Conservation (phyloP, 35 echinoderm and acorn worm genomes). For the Holothuria glaberrima region DNA sequence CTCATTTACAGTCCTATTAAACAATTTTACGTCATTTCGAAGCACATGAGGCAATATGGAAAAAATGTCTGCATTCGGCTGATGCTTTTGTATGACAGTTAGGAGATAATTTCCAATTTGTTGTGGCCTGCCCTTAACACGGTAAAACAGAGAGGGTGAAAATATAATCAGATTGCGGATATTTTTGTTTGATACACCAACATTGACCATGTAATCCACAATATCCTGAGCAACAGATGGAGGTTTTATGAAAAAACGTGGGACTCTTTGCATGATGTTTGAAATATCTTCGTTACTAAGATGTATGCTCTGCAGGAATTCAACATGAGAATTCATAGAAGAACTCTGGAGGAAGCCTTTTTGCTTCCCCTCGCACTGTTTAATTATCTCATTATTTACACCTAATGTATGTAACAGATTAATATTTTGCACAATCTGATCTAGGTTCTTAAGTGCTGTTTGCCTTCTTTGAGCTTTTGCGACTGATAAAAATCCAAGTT, state of each 20-base stretch:
- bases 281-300: constrained; percentile 42
- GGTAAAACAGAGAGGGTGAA: constrained; percentile 72
- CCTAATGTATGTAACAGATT: constrained; percentile 13
- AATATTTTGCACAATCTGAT: constrained; percentile 22
- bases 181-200: constrained; percentile 64
- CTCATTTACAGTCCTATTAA: constrained; percentile 62
- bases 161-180: constrained; percentile 62
- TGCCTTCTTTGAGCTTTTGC: background rate
- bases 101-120: constrained; percentile 44
- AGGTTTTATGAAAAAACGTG: constrained; percentile 56
- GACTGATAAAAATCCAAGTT: background rate
- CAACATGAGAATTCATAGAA: constrained; percentile 31
- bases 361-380: constrained; percentile 10
- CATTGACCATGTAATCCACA: constrained; percentile 62
- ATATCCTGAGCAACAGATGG: constrained; percentile 50
- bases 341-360: constrained; percentile 10
- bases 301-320: constrained; percentile 51
- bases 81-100: constrained; percentile 55
- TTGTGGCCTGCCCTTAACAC: constrained; percentile 58
- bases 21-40: constrained; percentile 59
- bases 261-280: constrained; percentile 75
- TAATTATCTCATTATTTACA: constrained; percentile 29
- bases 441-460: background rate
- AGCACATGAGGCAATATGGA: constrained; percentile 60
- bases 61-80: constrained; percentile 34